These are phyloP conservation scores for Pachydiplax longipennis DNA, from an alignment of 2,888 invertebrate genomes.

Conservation along the genomic window DNA sequence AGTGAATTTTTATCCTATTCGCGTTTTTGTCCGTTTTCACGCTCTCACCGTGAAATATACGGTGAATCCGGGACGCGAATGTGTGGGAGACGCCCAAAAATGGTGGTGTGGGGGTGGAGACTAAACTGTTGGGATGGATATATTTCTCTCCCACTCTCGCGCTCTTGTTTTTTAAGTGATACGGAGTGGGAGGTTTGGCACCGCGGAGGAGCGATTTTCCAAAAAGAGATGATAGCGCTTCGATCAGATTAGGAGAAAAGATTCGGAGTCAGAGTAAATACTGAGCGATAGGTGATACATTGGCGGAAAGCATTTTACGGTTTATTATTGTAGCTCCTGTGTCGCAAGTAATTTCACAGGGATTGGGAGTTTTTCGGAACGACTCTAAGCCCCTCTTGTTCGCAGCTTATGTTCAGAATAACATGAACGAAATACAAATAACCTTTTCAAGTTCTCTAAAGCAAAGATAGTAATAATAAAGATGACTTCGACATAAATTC, in stretches of 20 bases:
- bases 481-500: too few species aligned
- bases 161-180: conserved; percentile 6
- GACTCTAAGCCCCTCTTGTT: too few species aligned
- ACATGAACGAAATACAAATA: too few species aligned
- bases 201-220: conserved; percentile 10
- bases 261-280: background rate
- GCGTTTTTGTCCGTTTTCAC: conserved; percentile 45
- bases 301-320: too few species aligned
- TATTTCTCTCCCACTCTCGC: background rate
- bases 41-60: conserved; percentile 43
- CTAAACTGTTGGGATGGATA: conserved; percentile 13
- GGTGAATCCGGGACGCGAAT: conserved; percentile 18
- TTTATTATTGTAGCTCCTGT: too few species aligned
- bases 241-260: background rate
- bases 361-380: too few species aligned
- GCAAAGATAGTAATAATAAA: too few species aligned
- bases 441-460: too few species aligned
- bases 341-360: too few species aligned
- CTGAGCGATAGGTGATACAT: background rate
- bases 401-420: too few species aligned
- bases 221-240: conserved; percentile 5
- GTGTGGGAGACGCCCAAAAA: conserved; percentile 5
- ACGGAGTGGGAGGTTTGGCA: background rate
- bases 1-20: conserved; percentile 43
- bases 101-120: conserved; percentile 8